Evolutionary conservation across 2,113 vertebrate species (phyloP).

Genomic region (Grammomys dolichurus): DNA sequence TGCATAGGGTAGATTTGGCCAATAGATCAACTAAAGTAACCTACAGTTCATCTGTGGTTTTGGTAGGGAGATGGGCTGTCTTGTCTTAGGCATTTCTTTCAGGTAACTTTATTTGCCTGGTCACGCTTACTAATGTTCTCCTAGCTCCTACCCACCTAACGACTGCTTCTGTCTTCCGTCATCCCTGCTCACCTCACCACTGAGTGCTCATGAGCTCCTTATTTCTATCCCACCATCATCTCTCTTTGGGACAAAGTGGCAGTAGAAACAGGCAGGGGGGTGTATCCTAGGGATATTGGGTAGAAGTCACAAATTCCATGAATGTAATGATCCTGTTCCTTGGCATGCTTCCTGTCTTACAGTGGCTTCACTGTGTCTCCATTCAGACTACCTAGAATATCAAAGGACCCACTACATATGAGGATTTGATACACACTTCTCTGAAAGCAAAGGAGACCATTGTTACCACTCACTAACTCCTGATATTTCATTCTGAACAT

Average conservation of each 20-base stretch:
- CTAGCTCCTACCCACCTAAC: background rate
- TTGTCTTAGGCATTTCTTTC: background rate
- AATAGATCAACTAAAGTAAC: background rate
- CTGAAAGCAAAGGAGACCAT: background rate
- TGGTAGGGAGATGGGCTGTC: background rate
- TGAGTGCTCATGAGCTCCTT: background rate
- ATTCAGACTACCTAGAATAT: background rate
- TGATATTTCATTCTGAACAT: background rate
- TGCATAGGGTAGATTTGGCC: background rate
- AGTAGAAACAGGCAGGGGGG: background rate
- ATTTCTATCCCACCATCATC: background rate
- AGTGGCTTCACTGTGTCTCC: background rate
- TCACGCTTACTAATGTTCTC: background rate
- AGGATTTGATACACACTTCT: background rate
- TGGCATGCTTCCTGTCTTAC: background rate
- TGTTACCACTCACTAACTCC: background rate
- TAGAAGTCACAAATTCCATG: background rate
- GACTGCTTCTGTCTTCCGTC: background rate
- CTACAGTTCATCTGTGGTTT: background rate
- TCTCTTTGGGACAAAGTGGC: slow-evolving; percentile 17
- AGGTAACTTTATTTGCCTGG: background rate
- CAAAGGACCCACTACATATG: background rate
- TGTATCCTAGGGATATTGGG: background rate
- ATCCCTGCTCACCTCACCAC: background rate
- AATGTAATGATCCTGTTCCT: background rate